These are phyloP conservation scores for Hyperoplus lanceolatus DNA, from an alignment of 2,797 vertebrate species.

Conservation along the genomic window DNA sequence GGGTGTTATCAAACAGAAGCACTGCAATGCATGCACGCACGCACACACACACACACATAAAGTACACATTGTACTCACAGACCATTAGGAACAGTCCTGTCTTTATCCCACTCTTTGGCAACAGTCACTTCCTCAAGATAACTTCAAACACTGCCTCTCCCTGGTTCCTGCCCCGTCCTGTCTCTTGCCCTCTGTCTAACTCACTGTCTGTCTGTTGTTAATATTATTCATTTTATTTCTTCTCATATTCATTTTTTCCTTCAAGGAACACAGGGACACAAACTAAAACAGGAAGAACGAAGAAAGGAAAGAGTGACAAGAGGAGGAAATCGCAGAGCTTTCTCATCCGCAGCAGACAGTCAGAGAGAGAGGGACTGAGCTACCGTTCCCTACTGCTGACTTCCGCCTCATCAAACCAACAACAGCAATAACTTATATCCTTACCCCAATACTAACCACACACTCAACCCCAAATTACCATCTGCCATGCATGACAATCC, in stretches of 20 bases:
- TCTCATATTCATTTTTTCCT: constrained; percentile 36
- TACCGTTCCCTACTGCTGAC: constrained; percentile 42
- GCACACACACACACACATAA: constrained; percentile 44
- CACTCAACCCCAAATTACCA: constrained; percentile 82
- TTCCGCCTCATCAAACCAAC: constrained; percentile 68
- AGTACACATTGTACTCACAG: constrained; percentile 14
- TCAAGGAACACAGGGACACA: constrained; percentile 30
- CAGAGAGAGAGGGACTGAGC: constrained; percentile 39
- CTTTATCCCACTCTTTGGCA: constrained; percentile 82
- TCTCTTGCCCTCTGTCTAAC: constrained; percentile 43
- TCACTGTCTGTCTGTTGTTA: constrained; percentile 22
- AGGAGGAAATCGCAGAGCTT: constrained; percentile 51
- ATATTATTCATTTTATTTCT: constrained; percentile 43
- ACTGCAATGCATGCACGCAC: constrained; percentile 12
- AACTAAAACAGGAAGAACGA: constrained; percentile 41
- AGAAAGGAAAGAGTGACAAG: constrained; percentile 47
- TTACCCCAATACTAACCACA: constrained; percentile 81
- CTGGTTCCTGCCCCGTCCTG: constrained; percentile 72
- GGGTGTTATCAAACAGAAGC: constrained; percentile 59
- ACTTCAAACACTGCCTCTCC: constrained; percentile 79
- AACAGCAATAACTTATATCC: constrained; percentile 76
- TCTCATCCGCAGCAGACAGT: constrained; percentile 55
- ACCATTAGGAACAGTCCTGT: constrained; percentile 72
- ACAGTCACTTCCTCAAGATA: constrained; percentile 82
- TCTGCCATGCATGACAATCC: constrained; percentile 77